phyloP scores from a whole-genome alignment of 2,113 vertebrate species.

The Haemorhous mexicanus region DNA sequence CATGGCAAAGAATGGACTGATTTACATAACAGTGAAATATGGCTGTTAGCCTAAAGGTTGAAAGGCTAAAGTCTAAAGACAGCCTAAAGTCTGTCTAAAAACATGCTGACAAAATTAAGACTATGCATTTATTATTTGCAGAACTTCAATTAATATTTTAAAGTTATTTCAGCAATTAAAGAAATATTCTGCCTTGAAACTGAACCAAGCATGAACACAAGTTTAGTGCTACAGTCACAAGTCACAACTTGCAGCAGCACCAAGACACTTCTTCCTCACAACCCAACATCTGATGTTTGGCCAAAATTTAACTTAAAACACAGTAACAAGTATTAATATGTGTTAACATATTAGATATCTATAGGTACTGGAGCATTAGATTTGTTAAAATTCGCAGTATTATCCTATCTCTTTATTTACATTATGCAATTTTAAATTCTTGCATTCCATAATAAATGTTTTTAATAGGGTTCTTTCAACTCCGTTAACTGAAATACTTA shows the following conservation, averaged over 20 bases:
- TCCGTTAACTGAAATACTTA: background rate
- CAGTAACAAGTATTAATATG: background rate
- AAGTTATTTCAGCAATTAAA: background rate
- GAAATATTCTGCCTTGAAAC: background rate
- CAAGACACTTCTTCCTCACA: background rate
- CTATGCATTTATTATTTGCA: background rate
- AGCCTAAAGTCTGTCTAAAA: background rate
- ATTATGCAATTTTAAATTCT: background rate
- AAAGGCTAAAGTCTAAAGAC: background rate
- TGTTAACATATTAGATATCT: background rate
- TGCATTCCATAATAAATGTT: accelerated
- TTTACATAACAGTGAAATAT: accelerated
- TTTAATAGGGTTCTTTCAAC: background rate
- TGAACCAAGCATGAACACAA: background rate
- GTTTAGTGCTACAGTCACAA: background rate
- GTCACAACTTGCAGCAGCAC: background rate
- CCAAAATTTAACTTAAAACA: background rate
- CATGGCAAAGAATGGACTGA: background rate
- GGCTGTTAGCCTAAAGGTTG: background rate
- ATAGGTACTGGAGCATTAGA: background rate
- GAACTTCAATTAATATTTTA: background rate
- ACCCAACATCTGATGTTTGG: background rate
- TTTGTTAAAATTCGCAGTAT: background rate
- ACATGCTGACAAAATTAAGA: background rate
- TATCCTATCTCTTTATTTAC: background rate